These are phyloP conservation scores for Anas flavirostris DNA, from an alignment of 2,797 vertebrate species.

Conservation along the genomic window DNA sequence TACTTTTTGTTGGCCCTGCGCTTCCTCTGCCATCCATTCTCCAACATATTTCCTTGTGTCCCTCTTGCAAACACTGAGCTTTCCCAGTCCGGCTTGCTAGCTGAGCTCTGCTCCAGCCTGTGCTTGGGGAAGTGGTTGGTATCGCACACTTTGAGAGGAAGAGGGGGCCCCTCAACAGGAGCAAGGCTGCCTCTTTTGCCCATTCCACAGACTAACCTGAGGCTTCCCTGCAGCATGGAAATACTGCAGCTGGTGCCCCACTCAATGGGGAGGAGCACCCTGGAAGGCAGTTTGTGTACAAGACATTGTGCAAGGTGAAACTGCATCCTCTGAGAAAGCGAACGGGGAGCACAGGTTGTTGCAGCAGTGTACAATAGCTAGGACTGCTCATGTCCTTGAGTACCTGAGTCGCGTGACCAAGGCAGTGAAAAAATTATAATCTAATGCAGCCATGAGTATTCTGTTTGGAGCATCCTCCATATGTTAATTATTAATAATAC, in stretches of 20 bases:
- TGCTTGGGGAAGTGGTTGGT: neutral
- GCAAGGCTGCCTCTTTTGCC: neutral
- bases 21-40: neutral
- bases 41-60: neutral
- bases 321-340: neutral
- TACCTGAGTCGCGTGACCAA: neutral
- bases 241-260: neutral
- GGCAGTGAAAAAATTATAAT: slow-evolving; percentile 61
- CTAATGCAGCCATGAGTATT: slow-evolving; percentile 62
- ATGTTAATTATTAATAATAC: slow-evolving; percentile 79
- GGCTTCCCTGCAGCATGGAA: neutral
- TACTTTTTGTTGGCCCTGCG: neutral
- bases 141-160: fast-evolving
- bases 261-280: neutral
- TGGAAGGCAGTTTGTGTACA: neutral
- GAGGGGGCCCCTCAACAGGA: neutral
- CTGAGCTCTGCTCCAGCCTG: neutral
- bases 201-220: neutral
- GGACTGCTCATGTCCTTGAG: neutral
- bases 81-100: neutral
- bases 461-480: slow-evolving; percentile 69
- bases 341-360: neutral
- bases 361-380: neutral
- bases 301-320: neutral
- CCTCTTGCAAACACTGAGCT: neutral